Conservation (phyloP, 2,797 vertebrate species). For the Lacerta viridis region DNA sequence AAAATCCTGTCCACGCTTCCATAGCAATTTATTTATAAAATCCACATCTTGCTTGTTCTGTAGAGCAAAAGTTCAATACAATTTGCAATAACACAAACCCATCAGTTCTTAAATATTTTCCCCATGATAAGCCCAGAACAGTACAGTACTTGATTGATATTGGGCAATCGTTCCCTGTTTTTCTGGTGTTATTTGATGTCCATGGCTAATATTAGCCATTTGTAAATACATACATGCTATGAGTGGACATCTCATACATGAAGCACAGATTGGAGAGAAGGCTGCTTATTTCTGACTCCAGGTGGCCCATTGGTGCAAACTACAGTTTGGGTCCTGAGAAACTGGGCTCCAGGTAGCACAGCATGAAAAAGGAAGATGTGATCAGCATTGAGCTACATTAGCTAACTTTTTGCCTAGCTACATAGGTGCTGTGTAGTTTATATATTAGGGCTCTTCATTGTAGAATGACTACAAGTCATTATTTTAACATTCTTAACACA, state of each 20-base stretch:
- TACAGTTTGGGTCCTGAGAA: neutral
- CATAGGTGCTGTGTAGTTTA: too few relatives aligned
- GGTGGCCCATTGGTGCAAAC: neutral
- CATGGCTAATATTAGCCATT: neutral
- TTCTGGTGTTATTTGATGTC: neutral
- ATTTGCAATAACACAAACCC: neutral
- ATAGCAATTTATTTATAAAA: neutral
- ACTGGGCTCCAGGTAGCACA: neutral
- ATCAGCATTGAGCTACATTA: too few relatives aligned
- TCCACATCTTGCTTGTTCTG: neutral
- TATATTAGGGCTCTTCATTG: too few relatives aligned
- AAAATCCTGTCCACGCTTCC: neutral
- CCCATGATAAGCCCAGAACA: neutral
- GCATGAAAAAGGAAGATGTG: neutral
- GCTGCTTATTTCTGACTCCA: neutral
- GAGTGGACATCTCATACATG: neutral
- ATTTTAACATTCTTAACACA: too few relatives aligned
- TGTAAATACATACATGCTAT: neutral
- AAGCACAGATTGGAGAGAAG: neutral
- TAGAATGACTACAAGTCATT: too few relatives aligned
- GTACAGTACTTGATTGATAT: neutral
- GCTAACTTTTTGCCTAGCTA: too few relatives aligned
- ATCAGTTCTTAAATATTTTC: neutral
- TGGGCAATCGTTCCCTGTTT: neutral
- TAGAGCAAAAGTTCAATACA: neutral